Conservation (phyloP, 2,113 vertebrate species). For the Brachypteracias leptosomus region DNA sequence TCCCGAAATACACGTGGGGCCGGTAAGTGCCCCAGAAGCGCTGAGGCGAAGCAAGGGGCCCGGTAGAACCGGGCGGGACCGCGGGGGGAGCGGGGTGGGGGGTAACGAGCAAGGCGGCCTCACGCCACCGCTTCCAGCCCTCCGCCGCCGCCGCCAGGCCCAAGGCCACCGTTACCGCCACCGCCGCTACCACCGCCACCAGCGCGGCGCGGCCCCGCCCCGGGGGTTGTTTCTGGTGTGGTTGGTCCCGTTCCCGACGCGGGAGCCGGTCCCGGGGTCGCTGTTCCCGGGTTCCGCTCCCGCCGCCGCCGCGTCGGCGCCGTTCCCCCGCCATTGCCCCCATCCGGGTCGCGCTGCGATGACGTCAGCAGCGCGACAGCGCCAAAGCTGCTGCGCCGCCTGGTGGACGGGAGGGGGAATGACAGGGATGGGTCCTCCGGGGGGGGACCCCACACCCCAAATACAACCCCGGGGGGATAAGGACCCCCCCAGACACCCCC, state of each 20-base stretch:
- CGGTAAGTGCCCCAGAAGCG: slow-evolving; percentile 94
- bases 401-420: background rate
- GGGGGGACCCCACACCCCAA: background rate
- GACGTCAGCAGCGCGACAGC: background rate
- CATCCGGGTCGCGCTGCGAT: background rate
- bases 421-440: background rate
- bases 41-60: slow-evolving; percentile 74
- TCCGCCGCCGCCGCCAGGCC: slow-evolving; percentile 4
- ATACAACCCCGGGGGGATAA: background rate
- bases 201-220: background rate
- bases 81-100: slow-evolving; percentile 79
- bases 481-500: background rate
- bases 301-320: background rate
- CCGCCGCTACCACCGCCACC: background rate
- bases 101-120: slow-evolving; percentile 77
- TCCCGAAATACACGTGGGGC: slow-evolving; percentile 93
- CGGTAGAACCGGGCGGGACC: slow-evolving; percentile 77
- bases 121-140: slow-evolving; percentile 78
- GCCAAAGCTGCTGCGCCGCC: background rate
- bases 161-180: background rate
- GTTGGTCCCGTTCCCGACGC: background rate
- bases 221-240: background rate
- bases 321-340: background rate
- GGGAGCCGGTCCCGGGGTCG: slow-evolving; percentile 40
- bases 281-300: background rate